Base-by-base conservation (phyloP, 2,113 vertebrate genomes). In the Pongo abelii region DNA sequence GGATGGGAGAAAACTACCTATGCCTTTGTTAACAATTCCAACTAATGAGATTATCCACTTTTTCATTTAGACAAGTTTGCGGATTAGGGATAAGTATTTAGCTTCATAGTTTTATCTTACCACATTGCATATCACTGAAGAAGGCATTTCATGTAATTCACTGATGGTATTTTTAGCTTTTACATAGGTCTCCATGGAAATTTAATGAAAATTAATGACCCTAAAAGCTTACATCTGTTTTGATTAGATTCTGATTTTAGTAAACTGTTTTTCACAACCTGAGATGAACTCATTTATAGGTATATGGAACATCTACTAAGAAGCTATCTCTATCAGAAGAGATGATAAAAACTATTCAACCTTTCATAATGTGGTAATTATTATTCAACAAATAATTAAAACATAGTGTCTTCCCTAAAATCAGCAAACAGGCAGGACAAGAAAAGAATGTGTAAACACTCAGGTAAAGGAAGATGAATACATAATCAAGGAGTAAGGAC, bases 341-440 rank as follows among this genome's bases (percentile, higher is more conserved):
- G 43, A 94, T 91, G 78, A 95, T 72, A 94, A 96, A 97, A 97
- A 86, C n/a, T 86, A 9, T 84, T 97, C 94, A 98, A 64, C 88
- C 83, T 97, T 95, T 95, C n/a, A 95, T 97, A 97, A 97, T 94
- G 38, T 80, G 59, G 46, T 96, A 85, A 94, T 98, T 96, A 98
- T 91, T 89, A 93, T 92, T 94, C 89, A 97, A 85, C 95, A 91
- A 89, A 95, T 91, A 97, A 97, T 97, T 98, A 97, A 96, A 94
- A 88, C 59, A 84, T 27, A 46, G 57, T 32, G 4, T 91, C 90
- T 97, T 94, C 80, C 40, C 17, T 67, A 90, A 91, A 98, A 80
- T 97, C 84, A 93, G 84, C 77, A 95, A 96, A 96, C 25, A 97
- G 22, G 18, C 78, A 92, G 70, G 75, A 84, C 87, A 91, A 87